Conservation (phyloP, 2,113 vertebrate genomes). For the Sapajus apella region DNA sequence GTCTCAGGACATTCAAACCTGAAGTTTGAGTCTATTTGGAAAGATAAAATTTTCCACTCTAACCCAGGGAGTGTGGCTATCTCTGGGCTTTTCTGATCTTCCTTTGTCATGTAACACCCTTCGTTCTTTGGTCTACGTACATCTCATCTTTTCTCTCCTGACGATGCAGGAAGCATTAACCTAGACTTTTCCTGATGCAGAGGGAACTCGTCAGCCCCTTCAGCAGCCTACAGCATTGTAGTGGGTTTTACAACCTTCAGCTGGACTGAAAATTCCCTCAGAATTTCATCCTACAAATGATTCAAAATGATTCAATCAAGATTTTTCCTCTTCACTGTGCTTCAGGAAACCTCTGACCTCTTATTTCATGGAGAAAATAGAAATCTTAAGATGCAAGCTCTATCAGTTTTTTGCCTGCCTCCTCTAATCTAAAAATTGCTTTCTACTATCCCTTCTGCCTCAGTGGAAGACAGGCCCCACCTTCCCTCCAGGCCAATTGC, state of each 20-base stretch:
- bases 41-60: slow-evolving; percentile 31
- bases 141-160: background rate
- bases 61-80: background rate
- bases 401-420: background rate
- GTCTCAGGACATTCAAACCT: background rate
- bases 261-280: background rate
- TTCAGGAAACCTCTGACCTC: background rate
- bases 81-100: background rate
- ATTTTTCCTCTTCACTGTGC: background rate
- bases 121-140: background rate
- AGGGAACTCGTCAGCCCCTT: background rate
- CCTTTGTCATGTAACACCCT: background rate
- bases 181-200: background rate
- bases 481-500: background rate
- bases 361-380: background rate
- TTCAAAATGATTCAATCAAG: background rate
- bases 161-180: background rate
- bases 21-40: background rate
- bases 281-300: background rate
- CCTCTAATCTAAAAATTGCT: background rate
- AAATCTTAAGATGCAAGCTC: background rate
- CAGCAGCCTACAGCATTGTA: background rate
- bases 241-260: too few species aligned
- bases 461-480: background rate
- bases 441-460: background rate